Base-by-base conservation (phyloP, 2,113 vertebrate species). In the Antechinus flavipes region DNA sequence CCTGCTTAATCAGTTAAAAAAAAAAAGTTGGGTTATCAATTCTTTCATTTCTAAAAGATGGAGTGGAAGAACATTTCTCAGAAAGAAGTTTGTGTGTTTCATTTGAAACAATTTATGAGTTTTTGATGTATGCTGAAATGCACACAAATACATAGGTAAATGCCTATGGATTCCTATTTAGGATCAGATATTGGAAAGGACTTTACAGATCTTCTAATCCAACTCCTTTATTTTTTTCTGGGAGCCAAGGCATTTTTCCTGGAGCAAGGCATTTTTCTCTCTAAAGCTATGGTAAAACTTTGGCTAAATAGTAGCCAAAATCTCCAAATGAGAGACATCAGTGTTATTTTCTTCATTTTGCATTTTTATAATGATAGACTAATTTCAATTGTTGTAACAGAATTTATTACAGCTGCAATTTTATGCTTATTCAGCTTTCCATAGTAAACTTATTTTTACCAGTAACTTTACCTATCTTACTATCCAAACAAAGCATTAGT, bases 401-500 rank as follows among this genome's bases (percentile, higher is more conserved):
- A 14, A 94, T 95, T 91, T 93, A 93, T 91, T 91, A 94, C 76
- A 93, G 11, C 56, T 92, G 19, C 92, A 47, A n/a, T 58, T 96
- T 96, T 93, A 92, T 97, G 26, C 49, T 95, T 96, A 42, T 96
- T 22, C 76, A 54, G 90, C 30, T 95, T 97, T 95, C 89, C 96
- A 0, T 24, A 90, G 56, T 54, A 97, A 92, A 26, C n/a, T 95
- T 94, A 30, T 96, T 47, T 47, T 94, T 95, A 68, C 42, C 90
- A 93, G 49, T 96, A 96, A 95, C 23, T 4, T 93, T 95, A 93
- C 76, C 10, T 56, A 96, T n/a, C 47, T 92, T 95, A 92, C 58
- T 49, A 94, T 90, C 52, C 84, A 95, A 94, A 93, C 35, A 93
- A 90, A 49, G 56, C 55, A 55, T 11, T 96, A 0, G 61, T 96